These are phyloP conservation scores for Epirrhoe alternata DNA, from an alignment of 2,888 invertebrate species.

Conservation along the genomic window DNA sequence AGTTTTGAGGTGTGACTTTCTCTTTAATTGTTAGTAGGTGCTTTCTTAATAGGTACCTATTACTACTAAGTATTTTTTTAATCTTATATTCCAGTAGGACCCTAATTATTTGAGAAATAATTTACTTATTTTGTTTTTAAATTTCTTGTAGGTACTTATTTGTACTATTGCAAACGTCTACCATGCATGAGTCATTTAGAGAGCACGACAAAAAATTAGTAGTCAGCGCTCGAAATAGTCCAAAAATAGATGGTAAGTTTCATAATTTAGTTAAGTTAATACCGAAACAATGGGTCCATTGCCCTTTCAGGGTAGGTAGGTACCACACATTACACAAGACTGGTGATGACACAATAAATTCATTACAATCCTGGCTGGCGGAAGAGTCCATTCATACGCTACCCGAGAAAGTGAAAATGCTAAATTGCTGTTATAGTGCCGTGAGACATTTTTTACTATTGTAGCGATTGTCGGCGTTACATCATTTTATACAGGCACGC, in stretches of 20 bases:
- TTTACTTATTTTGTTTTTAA: too few relatives aligned
- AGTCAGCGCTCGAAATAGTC: slow-evolving; percentile 20
- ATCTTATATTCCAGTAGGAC: too few relatives aligned
- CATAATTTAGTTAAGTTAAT: background rate
- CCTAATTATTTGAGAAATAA: too few relatives aligned
- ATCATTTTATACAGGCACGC: slow-evolving; percentile 51
- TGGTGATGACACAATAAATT: slow-evolving; percentile 44
- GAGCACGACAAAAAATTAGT: slow-evolving; percentile 22
- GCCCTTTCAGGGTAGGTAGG: slow-evolving; percentile 27
- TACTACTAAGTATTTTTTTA: too few relatives aligned
- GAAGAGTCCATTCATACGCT: slow-evolving; percentile 58
- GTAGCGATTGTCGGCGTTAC: slow-evolving; percentile 57
- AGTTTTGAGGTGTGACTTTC: too few relatives aligned
- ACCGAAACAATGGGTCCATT: slow-evolving; percentile 35
- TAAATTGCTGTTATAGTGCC: slow-evolving; percentile 67
- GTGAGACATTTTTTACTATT: slow-evolving; percentile 72
- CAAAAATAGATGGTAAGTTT: slow-evolving; percentile 22
- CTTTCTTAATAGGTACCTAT: too few relatives aligned
- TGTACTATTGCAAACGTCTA: too few relatives aligned
- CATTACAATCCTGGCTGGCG: slow-evolving; percentile 52
- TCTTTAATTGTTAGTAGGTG: too few relatives aligned
- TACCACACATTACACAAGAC: slow-evolving; percentile 29
- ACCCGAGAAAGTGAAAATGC: slow-evolving; percentile 73
- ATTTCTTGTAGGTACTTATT: too few relatives aligned
- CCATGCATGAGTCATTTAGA: background rate